A percentile compares a stretch with the other conserved stretches of the same genome.
Evolutionary conservation across 1,140 invertebrate species (phyloP).

Genomic region (Bombus soroeensis): DNA sequence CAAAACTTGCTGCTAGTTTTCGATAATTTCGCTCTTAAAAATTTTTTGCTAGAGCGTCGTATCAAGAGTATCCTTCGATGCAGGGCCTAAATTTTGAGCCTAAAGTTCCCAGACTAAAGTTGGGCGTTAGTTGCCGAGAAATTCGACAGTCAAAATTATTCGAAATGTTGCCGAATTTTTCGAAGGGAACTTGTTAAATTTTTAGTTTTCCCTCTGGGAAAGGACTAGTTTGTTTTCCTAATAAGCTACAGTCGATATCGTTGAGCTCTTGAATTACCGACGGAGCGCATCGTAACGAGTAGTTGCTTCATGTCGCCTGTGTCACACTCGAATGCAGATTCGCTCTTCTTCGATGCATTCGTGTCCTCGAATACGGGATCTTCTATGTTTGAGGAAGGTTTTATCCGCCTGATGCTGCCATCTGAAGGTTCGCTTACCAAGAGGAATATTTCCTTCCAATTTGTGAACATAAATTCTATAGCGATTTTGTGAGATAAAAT

Average conservation of each 20-base stretch:
- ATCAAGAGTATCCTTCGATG: no score
- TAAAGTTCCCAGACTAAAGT: no score
- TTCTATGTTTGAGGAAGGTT: neutral
- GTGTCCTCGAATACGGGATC: neutral
- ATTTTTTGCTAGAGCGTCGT: no score
- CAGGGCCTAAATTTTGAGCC: no score
- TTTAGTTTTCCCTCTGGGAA: neutral
- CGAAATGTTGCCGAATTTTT: no score
- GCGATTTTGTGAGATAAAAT: neutral
- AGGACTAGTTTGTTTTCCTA: constrained; percentile 12
- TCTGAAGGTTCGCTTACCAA: constrained; percentile 54
- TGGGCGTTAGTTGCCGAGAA: no score
- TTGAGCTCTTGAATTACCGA: constrained; percentile 69
- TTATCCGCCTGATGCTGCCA: constrained; percentile 77
- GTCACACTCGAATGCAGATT: constrained; percentile 62
- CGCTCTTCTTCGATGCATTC: constrained; percentile 15
- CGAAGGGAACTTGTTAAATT: accelerated
- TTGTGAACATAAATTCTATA: no score
- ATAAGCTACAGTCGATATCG: constrained; percentile 47
- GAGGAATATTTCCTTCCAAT: no score
- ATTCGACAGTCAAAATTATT: no score
- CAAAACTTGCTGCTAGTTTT: no score
- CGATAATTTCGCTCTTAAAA: no score
- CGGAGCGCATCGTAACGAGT: constrained; percentile 52
- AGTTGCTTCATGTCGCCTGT: constrained; percentile 71